These are phyloP conservation scores for Zeus faber DNA, from an alignment of 2,113 vertebrate genomes.

Conservation along the genomic window DNA sequence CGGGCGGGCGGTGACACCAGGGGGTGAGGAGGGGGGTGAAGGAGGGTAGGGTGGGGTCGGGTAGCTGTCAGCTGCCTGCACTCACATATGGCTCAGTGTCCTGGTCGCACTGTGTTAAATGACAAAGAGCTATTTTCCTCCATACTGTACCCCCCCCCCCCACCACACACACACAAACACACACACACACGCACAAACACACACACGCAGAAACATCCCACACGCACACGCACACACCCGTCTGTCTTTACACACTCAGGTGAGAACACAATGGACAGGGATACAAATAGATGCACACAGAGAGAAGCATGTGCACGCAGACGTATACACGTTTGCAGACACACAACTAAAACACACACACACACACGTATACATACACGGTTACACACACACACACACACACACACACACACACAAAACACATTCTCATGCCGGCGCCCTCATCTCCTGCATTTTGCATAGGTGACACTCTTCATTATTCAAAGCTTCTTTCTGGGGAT, in stretches of 20 bases:
- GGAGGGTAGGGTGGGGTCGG: constrained; percentile 22
- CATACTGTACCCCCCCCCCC: constrained; percentile 42
- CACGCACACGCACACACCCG: constrained; percentile 42
- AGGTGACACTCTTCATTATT: constrained; percentile 81
- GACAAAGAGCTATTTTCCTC: constrained; percentile 51
- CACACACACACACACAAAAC: constrained; percentile 42
- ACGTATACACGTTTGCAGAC: constrained; percentile 22
- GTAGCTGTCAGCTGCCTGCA: constrained; percentile 59
- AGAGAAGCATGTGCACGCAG: constrained; percentile 16
- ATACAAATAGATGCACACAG: constrained; percentile 19
- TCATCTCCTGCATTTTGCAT: constrained; percentile 79
- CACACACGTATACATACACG: constrained; percentile 6
- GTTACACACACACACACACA: constrained; percentile 12
- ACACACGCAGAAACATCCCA: constrained; percentile 16
- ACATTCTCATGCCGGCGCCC: constrained; percentile 55
- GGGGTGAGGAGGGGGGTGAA: constrained; percentile 29
- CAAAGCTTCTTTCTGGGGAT: constrained; percentile 75
- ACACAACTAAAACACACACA: too few relatives aligned
- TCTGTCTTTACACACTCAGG: background rate
- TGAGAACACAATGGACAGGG: background rate
- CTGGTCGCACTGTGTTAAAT: constrained; percentile 56
- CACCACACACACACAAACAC: constrained; percentile 33
- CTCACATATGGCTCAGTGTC: constrained; percentile 67
- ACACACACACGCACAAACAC: constrained; percentile 6
- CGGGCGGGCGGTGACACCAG: constrained; percentile 26